Conservation (phyloP, 53 echinoderm and acorn worm species). For the Paracentrotus lividus region DNA sequence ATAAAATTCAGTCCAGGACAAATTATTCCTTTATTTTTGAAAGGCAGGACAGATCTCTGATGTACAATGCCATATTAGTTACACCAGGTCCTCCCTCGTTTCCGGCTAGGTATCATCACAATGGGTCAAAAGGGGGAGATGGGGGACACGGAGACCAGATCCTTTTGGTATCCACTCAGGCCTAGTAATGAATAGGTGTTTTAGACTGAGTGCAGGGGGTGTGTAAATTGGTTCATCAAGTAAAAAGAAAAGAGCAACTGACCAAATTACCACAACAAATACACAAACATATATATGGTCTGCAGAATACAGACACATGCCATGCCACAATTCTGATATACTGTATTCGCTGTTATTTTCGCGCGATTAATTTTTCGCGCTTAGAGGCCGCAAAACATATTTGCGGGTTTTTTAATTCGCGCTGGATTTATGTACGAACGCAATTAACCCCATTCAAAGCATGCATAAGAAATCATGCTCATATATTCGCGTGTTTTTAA, state of each 20-base stretch:
- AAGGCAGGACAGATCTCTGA: background rate
- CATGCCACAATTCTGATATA: background rate
- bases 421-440: too few relatives aligned
- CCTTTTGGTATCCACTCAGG: background rate
- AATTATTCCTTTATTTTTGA: constrained; percentile 24
- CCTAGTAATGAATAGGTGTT: constrained; percentile 25
- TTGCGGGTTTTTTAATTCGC: too few relatives aligned
- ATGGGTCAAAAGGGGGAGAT: background rate
- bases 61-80: constrained; percentile 40
- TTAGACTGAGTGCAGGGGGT: constrained; percentile 3
- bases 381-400: too few relatives aligned
- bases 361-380: too few relatives aligned
- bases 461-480: too few relatives aligned
- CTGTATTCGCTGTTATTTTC: background rate
- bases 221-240: background rate
- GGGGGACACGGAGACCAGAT: background rate
- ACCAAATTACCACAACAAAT: background rate
- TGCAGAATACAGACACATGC: background rate
- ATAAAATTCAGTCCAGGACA: background rate
- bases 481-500: too few relatives aligned
- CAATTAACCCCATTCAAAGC: too few relatives aligned
- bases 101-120: background rate
- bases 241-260: background rate
- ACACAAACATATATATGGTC: background rate
- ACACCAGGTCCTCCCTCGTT: constrained; percentile 17